These are phyloP conservation scores for Hypomecis punctinalis DNA, from an alignment of 2,888 invertebrate genomes.

Conservation along the genomic window DNA sequence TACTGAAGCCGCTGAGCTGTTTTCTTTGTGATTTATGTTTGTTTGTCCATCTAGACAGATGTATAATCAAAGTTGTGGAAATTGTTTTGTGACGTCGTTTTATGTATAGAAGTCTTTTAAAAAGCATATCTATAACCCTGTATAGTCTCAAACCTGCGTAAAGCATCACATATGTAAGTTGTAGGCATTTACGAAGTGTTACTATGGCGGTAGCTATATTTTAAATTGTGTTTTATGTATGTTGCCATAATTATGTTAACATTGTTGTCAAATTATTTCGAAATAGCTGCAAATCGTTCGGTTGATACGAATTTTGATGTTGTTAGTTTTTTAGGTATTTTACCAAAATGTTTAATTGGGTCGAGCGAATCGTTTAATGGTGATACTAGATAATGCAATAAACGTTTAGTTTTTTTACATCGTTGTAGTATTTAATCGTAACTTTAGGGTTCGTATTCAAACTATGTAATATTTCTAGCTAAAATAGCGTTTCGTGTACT, in stretches of 20 bases:
- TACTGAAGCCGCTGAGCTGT: too few relatives aligned
- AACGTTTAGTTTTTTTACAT: slow-evolving; percentile 60
- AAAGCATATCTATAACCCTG: neutral
- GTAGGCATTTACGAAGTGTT: slow-evolving; percentile 31
- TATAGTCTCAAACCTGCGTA: neutral
- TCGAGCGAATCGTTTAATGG: slow-evolving; percentile 66
- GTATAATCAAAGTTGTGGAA: too few relatives aligned
- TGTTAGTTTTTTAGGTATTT: slow-evolving; percentile 60
- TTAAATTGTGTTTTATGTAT: slow-evolving; percentile 54
- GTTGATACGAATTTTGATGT: slow-evolving; percentile 66
- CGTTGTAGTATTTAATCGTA: slow-evolving; percentile 59
- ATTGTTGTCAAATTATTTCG: slow-evolving; percentile 53
- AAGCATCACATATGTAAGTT: slow-evolving; percentile 8
- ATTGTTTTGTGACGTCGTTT: too few relatives aligned
- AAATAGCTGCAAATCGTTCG: slow-evolving; percentile 45
- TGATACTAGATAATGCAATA: slow-evolving; percentile 76
- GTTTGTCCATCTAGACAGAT: too few relatives aligned
- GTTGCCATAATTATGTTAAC: slow-evolving; percentile 67
- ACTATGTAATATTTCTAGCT: slow-evolving; percentile 49
- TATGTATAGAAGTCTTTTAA: neutral
- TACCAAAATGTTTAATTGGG: slow-evolving; percentile 66
- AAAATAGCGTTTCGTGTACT: slow-evolving; percentile 63
- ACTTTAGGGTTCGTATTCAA: slow-evolving; percentile 63
- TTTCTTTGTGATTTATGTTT: too few relatives aligned
- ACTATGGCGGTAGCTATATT: slow-evolving; percentile 36